phyloP scores from a whole-genome alignment of 1,140 invertebrate genomes.

The Pemphigus obesinymphae region DNA sequence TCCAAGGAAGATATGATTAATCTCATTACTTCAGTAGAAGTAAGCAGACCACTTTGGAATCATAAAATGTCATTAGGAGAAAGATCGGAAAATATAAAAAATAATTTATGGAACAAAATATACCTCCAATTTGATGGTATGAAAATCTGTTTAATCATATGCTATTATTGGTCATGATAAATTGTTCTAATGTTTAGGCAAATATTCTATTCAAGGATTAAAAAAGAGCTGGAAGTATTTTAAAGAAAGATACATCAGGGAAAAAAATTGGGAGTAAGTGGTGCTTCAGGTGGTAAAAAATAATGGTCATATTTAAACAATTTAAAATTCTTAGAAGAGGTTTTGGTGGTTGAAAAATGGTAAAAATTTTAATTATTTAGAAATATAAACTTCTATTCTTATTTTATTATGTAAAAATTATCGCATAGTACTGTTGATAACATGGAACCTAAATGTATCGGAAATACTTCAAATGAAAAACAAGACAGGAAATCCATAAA shows the following conservation, averaged over 20 bases:
- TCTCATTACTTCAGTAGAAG: no score
- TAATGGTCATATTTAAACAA: neutral
- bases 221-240: slow-evolving; percentile 1
- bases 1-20: no score
- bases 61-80: no score
- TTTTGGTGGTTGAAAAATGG: neutral
- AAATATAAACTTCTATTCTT: no score
- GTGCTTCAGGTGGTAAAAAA: neutral
- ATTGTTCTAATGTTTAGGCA: neutral
- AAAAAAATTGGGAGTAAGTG: neutral
- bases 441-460: neutral
- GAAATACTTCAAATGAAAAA: neutral
- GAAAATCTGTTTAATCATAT: slow-evolving; percentile 5
- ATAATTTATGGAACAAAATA: neutral
- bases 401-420: neutral
- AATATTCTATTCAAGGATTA: slow-evolving; percentile 1
- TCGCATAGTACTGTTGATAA: neutral
- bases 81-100: no score
- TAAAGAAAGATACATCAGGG: neutral
- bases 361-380: no score
- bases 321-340: neutral
- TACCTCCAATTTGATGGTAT: neutral
- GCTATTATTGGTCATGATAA: neutral
- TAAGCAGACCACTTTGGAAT: no score
- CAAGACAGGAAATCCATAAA: no score